These are phyloP conservation scores for Drosophila melanica DNA, from an alignment of 1,140 invertebrate species.

Conservation along the genomic window DNA sequence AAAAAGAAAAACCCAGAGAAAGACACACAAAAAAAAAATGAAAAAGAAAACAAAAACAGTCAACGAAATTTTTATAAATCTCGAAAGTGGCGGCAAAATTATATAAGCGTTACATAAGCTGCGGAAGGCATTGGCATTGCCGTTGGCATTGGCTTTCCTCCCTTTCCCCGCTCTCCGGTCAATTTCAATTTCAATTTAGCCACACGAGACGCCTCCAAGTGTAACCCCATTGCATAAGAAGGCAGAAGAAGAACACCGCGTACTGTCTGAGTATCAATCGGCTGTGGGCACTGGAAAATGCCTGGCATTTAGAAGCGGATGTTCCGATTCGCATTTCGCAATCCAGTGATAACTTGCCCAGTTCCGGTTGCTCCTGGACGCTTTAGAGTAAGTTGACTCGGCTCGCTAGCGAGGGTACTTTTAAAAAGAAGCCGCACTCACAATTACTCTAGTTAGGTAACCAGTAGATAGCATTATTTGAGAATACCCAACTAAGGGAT, in stretches of 20 bases:
- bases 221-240: slow-evolving; percentile 44
- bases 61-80: slow-evolving; percentile 78
- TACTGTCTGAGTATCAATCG: not conserved
- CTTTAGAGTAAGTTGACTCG: slow-evolving; percentile 1
- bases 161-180: slow-evolving; percentile 16
- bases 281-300: slow-evolving; percentile 18
- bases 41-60: slow-evolving; percentile 42
- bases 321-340: slow-evolving; percentile 80
- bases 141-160: slow-evolving; percentile 2
- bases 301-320: slow-evolving; percentile 79
- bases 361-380: slow-evolving; percentile 56
- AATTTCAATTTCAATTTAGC: slow-evolving; percentile 46
- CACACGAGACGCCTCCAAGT: slow-evolving; percentile 21
- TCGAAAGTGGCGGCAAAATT: slow-evolving; percentile 76
- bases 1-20: slow-evolving; percentile 16
- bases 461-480: no score
- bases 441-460: no score
- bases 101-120: slow-evolving; percentile 69
- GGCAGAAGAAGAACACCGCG: not conserved
- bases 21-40: slow-evolving; percentile 12
- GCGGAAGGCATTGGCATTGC: slow-evolving; percentile 9
- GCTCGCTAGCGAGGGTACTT: slow-evolving; percentile 19
- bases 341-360: slow-evolving; percentile 72
- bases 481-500: no score
- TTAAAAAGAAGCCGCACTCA: not conserved